Evolutionary conservation across 53 echinoderm and acorn worm genomes (phyloP).

Genomic region (Echinometra lucunter): DNA sequence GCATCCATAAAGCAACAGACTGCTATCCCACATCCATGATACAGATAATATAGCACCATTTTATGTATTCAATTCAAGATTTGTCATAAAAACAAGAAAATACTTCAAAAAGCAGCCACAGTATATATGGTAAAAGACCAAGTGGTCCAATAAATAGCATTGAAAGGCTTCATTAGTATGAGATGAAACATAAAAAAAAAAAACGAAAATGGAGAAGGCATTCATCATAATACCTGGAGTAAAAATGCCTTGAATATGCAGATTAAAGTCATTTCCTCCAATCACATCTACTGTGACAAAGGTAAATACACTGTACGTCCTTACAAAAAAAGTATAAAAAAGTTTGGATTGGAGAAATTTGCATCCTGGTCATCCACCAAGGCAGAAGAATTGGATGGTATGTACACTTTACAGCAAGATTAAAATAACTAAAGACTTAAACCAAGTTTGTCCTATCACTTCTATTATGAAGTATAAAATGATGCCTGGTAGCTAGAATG

Average conservation of each 20-base stretch:
- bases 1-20: neutral
- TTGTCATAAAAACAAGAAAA: slow-evolving; percentile 9
- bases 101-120: slow-evolving; percentile 1
- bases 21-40: neutral
- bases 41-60: slow-evolving; percentile 46
- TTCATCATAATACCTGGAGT: neutral
- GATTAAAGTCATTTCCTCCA: neutral
- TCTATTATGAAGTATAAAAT: neutral
- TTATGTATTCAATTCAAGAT: slow-evolving; percentile 39
- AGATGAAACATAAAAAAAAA: neutral
- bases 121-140: neutral
- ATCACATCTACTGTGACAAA: slow-evolving; percentile 12
- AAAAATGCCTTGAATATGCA: neutral
- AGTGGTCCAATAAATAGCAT: slow-evolving; percentile 54
- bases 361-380: neutral
- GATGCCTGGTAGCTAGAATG: neutral
- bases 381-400: neutral
- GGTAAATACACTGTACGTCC: neutral
- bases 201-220: neutral
- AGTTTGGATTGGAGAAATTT: slow-evolving; percentile 40
- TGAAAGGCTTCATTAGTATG: slow-evolving; percentile 25
- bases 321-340: slow-evolving; percentile 46
- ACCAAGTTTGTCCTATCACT: neutral
- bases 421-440: neutral
- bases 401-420: neutral